phyloP scores from a whole-genome alignment of 2,113 vertebrate species.

The Rhabdomys dilectus region DNA sequence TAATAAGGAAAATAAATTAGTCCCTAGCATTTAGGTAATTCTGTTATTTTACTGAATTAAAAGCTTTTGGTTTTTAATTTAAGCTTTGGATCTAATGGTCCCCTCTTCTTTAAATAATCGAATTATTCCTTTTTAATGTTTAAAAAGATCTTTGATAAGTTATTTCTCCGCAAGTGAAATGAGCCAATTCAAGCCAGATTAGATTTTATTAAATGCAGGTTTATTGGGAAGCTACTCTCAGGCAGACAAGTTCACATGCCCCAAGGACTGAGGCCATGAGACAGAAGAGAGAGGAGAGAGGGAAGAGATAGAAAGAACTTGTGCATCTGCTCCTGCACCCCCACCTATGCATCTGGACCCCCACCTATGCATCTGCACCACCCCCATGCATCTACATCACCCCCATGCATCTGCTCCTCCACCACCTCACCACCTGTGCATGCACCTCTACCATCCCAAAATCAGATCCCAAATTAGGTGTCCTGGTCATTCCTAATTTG shows the following conservation, averaged over 20 bases:
- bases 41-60: slow-evolving; percentile 44
- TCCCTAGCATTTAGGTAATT: slow-evolving; percentile 4
- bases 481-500: neutral
- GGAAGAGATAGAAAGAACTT: no score
- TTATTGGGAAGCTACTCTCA: no score
- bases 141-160: slow-evolving; percentile 38
- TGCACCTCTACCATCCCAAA: neutral
- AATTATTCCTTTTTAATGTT: slow-evolving; percentile 54
- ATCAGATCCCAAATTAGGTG: neutral
- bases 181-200: no score
- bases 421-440: neutral
- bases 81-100: slow-evolving; percentile 35
- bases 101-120: slow-evolving; percentile 11
- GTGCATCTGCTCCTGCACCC: neutral
- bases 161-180: no score
- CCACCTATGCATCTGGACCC: neutral
- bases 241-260: no score
- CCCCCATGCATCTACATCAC: neutral
- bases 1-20: slow-evolving; percentile 42
- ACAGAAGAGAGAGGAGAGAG: no score
- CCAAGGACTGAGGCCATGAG: no score
- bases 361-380: neutral
- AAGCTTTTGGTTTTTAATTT: slow-evolving; percentile 59
- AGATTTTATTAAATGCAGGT: no score
- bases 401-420: no score